Base-by-base conservation (phyloP, 64 coral and sea anemone genomes). In the Montipora capricornis region DNA sequence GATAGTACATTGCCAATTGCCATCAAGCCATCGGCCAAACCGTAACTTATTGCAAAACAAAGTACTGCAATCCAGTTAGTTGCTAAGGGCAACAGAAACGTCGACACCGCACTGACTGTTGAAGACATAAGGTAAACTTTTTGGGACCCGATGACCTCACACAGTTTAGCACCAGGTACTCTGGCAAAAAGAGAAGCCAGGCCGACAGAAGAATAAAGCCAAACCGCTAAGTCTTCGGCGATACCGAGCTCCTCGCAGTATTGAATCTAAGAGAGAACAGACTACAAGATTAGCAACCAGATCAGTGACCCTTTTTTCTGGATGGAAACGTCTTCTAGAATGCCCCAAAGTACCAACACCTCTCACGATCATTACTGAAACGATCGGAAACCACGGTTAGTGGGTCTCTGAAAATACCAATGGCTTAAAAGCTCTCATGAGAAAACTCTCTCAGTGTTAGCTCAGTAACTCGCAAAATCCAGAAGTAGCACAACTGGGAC, bases 201-300 rank as follows among this genome's bases (percentile, higher is more conserved):
- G 48, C 82, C 82, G 47, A 86, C 71, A 45, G 16, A 71, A 2
- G 66, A 22, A 24, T 86, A 86, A 86, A 86, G 44, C 82, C 82
- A 86, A 4, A 48, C 47, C 22, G 47, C 46, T 13, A 50, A 11
- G 47, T 71, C 17, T 19, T 68, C 9, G 16, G 44, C 24, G 15
- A 92, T 62, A 45, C 90, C 90, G 2, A 74, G 20, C 8, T 83
- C 79, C 68, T 92, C 80, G n/a, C 90, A 84, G 66, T 84, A 92
- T 4, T 51, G 68, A 3, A 49, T 80, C 90, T 92, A 47, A 0
- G 13, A 83, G 74, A 67, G 2, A 49, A 46, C 12, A 48, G 29
- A 45, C 9, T 6, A 84, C 11, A 60, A 37, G 3, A 67, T 48
- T 12, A 22, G 61, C 61, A 64, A 57, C 0, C 61, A 64, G 4